Percentiles rank a stretch among this genome's conserved stretches.
These are phyloP conservation scores for Busseola fusca DNA, from an alignment of 2,888 invertebrate genomes.

Conservation along the genomic window DNA sequence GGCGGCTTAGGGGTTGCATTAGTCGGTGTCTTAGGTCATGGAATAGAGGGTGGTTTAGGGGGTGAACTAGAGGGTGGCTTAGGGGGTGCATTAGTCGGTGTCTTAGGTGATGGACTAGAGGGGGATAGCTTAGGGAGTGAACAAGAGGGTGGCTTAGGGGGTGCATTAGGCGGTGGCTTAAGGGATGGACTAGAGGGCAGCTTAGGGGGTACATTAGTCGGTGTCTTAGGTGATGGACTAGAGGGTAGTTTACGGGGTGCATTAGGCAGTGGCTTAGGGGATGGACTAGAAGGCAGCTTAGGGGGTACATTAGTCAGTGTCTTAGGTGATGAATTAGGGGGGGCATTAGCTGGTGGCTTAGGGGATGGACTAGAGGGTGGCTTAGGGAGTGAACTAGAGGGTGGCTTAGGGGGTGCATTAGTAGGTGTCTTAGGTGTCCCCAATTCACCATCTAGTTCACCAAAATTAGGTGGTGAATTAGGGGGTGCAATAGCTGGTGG, in stretches of 20 bases:
- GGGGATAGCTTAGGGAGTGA: background rate
- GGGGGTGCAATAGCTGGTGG: too few relatives aligned
- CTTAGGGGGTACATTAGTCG: background rate
- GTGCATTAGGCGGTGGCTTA: background rate
- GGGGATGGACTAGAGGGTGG: too few relatives aligned
- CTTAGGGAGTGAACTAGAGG: too few relatives aligned
- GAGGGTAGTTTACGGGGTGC: too few relatives aligned
- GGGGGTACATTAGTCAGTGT: too few relatives aligned
- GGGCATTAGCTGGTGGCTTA: too few relatives aligned
- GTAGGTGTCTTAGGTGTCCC: too few relatives aligned
- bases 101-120: background rate
- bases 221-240: background rate
- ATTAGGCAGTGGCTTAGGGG: background rate
- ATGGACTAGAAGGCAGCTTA: too few relatives aligned
- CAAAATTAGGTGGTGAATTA: too few relatives aligned
- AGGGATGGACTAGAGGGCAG: background rate
- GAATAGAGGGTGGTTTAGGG: background rate
- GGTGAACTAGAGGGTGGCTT: background rate
- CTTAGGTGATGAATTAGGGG: too few relatives aligned
- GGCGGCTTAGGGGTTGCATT: background rate
- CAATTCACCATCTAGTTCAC: too few relatives aligned
- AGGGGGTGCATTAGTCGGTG: background rate
- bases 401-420: too few relatives aligned
- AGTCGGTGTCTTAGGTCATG: background rate
- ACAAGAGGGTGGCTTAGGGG: accelerated